phyloP scores from a whole-genome alignment of 2,113 vertebrate species.

The Tachycineta bicolor region DNA sequence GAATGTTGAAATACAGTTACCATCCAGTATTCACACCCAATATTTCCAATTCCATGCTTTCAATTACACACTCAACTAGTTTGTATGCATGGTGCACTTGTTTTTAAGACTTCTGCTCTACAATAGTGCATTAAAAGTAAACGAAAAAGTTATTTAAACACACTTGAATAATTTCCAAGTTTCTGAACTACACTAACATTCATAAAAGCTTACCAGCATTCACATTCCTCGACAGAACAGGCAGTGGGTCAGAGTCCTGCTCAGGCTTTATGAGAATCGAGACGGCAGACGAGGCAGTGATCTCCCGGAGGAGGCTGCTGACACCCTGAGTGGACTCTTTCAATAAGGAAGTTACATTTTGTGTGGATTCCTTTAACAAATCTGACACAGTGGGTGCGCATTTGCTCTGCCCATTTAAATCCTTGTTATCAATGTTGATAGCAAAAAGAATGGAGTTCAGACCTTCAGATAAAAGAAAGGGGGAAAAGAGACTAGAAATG shows the following conservation, averaged over 20 bases:
- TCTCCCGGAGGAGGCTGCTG: slow-evolving; percentile 92
- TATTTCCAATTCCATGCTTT: neutral
- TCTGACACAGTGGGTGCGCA: slow-evolving; percentile 82
- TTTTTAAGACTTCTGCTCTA: neutral
- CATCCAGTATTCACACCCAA: neutral
- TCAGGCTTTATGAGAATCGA: slow-evolving; percentile 85
- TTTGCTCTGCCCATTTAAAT: slow-evolving; percentile 88
- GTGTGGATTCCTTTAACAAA: slow-evolving; percentile 94
- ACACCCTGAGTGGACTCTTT: slow-evolving; percentile 96
- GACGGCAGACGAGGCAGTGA: slow-evolving; percentile 89
- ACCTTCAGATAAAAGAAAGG: slow-evolving; percentile 71
- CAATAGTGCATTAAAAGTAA: neutral
- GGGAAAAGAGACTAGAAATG: neutral
- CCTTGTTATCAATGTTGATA: slow-evolving; percentile 97
- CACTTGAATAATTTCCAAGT: neutral
- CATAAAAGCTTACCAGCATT: slow-evolving; percentile 60
- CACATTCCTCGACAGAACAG: slow-evolving; percentile 81
- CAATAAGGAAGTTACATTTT: slow-evolving; percentile 91
- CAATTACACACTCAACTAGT: neutral
- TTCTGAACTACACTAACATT: neutral
- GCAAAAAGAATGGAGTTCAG: slow-evolving; percentile 98
- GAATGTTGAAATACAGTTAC: neutral
- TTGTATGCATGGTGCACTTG: neutral
- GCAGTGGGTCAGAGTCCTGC: slow-evolving; percentile 86
- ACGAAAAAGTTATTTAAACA: neutral